Base-by-base conservation (phyloP, 1,140 invertebrate species). In the Sarcophaga bullata region DNA sequence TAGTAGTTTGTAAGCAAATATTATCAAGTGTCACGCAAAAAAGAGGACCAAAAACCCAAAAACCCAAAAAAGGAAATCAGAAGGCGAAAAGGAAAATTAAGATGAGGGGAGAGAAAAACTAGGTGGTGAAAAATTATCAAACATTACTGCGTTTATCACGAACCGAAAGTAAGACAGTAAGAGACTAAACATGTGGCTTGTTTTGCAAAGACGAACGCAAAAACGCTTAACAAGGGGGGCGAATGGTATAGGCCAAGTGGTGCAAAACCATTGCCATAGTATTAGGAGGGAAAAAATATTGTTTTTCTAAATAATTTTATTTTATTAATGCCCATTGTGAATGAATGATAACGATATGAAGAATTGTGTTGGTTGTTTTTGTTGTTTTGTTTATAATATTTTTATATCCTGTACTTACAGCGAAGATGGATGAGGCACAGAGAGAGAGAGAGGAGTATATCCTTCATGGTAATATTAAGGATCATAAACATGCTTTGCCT, bases 41-140 rank as follows among this genome's bases (percentile, higher is more conserved):
- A 37, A 37, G 25, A 37, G 25, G 25, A 37, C 25, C 25, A 37
- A 37, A 37, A 37, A 37, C 25, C 10, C 62, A 72, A 72, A 72
- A 37, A 37, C 1, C 25, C 10, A n/a, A 72, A 72, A 72, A 25
- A 25, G 19, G 37, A 11, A 72, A 72, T 17, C 37, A 72, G 4
- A 25, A 25, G 25, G 25, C 25, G 4, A 37, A 37, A 37, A 37
- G 1, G 4, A 37, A 37, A 37, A 37, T 37, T 37, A 37, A 37
- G 25, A 4, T 2, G 1, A 4, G 4, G 25, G 25, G 25, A 37
- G 25, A 25, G 8, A 72, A 72, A 72, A 72, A 54, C 19, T 19
- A 72, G 62, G 62, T 72, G 62, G 62, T 72, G 62, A 72, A 72
- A 72, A 72, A 72, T 72, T 72, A 72, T 72, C n/a, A 72, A 25